Percentiles rank a stretch among this genome's conserved stretches.
Evolutionary conservation across 2,888 invertebrate genomes (phyloP).

Genomic region (Allygus modestus): DNA sequence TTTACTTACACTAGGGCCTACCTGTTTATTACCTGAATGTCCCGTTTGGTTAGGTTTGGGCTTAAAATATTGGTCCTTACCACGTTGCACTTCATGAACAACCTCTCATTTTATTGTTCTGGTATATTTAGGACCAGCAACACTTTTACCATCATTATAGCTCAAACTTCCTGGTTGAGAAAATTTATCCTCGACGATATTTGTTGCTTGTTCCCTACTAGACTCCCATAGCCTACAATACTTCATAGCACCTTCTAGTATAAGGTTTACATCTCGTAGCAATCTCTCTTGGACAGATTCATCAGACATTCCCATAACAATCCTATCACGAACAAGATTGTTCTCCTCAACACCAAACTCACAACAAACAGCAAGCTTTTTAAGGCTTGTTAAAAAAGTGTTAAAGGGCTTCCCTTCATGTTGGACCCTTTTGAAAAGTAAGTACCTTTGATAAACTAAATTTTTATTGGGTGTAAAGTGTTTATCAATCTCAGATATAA

Average conservation of each 20-base stretch:
- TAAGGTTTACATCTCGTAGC: not conserved
- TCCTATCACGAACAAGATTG: not conserved
- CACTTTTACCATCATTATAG: too few relatives aligned
- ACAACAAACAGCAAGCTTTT: not conserved
- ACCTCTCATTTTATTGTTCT: not conserved
- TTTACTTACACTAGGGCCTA: not conserved
- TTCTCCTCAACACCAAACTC: not conserved
- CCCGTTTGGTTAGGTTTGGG: not conserved
- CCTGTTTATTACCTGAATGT: too few relatives aligned
- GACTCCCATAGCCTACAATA: too few relatives aligned
- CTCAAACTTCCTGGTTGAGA: not conserved
- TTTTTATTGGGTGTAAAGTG: constrained; percentile 37
- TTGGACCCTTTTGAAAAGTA: constrained; percentile 37
- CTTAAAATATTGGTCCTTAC: not conserved
- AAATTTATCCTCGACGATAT: too few relatives aligned
- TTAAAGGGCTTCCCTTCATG: constrained; percentile 14
- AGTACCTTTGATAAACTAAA: constrained; percentile 45
- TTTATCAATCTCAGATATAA: not conserved
- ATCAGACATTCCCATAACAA: not conserved
- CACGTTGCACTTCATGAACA: not conserved
- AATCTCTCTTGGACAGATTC: not conserved
- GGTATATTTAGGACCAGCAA: too few relatives aligned
- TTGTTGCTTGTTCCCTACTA: too few relatives aligned
- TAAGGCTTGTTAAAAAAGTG: not conserved
- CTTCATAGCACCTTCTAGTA: not conserved